Evolutionary conservation across 2,888 invertebrate species (phyloP).

Genomic region (Dromius quadrimaculatus): DNA sequence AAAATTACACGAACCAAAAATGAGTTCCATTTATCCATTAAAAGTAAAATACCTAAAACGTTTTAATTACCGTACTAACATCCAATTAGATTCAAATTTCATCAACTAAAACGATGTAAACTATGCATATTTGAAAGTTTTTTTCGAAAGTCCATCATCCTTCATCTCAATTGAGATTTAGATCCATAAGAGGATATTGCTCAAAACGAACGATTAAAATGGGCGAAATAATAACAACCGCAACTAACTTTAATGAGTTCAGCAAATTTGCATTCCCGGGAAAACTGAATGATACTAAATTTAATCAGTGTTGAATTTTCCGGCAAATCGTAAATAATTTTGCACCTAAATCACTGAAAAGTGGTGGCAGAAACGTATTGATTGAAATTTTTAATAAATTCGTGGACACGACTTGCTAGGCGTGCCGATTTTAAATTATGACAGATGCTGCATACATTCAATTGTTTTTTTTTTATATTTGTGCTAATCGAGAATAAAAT

Average conservation of each 20-base stretch:
- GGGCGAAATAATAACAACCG: conserved; percentile 21
- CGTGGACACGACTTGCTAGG: conserved; percentile 27
- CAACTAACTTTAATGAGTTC: conserved; percentile 17
- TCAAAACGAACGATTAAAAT: neutral
- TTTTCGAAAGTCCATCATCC: conserved; percentile 21
- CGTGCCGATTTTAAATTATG: conserved; percentile 36
- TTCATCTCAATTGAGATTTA: conserved; percentile 23
- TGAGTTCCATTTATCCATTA: too few relatives aligned
- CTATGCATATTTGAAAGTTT: conserved; percentile 31
- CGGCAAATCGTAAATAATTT: conserved; percentile 19
- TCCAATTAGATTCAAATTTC: too few relatives aligned
- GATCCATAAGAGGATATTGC: conserved; percentile 44
- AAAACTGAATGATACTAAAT: conserved; percentile 26
- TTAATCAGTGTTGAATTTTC: conserved; percentile 18
- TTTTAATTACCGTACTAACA: too few relatives aligned
- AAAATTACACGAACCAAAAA: too few relatives aligned
- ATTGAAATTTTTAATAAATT: conserved; percentile 46
- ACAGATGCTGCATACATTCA: conserved; percentile 11
- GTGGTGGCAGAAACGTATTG: conserved; percentile 37
- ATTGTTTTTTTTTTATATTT: conserved; percentile 7
- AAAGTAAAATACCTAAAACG: too few relatives aligned
- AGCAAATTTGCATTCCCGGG: conserved; percentile 7
- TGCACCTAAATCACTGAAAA: conserved; percentile 16
- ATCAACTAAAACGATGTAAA: neutral
- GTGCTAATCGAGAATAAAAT: neutral